phyloP scores from a whole-genome alignment of 2,113 vertebrate genomes.

The Chunga burmeisteri region DNA sequence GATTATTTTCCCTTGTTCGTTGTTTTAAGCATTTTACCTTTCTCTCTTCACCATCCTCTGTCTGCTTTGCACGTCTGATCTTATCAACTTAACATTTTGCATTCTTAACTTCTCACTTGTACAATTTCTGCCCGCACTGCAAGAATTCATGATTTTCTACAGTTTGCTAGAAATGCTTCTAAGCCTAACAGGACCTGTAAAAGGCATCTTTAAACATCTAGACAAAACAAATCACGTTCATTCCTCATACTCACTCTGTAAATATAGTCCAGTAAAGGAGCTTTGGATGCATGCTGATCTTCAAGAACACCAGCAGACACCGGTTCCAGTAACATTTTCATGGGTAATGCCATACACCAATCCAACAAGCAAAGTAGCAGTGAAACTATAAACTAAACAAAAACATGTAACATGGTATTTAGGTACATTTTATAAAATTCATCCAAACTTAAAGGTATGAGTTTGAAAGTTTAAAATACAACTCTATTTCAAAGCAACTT shows the following conservation, averaged over 20 bases:
- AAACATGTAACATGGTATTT: not conserved
- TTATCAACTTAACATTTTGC: not conserved
- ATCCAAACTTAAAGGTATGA: not conserved
- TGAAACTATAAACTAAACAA: slow-evolving; percentile 90
- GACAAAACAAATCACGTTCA: not conserved
- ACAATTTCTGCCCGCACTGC: not conserved
- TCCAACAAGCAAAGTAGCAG: slow-evolving; percentile 94
- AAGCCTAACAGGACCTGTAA: not conserved
- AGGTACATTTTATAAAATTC: not conserved
- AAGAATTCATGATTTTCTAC: not conserved
- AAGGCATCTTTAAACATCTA: not conserved
- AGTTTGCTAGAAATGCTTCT: not conserved
- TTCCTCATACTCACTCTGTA: slow-evolving; percentile 86
- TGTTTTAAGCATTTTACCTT: not conserved
- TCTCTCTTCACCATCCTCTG: not conserved
- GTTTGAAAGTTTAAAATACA: not conserved
- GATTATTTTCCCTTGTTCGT: rapidly evolving
- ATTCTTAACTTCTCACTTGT: not conserved
- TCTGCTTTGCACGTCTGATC: not conserved
- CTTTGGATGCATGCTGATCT: slow-evolving; percentile 78
- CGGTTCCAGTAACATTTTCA: slow-evolving; percentile 88
- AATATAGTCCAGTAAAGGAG: slow-evolving; percentile 92
- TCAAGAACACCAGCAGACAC: slow-evolving; percentile 82
- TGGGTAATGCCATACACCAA: slow-evolving; percentile 95
- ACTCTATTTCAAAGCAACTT: not conserved